A percentile compares a stretch with the other conserved stretches of the same genome.
Conservation (phyloP, 2,888 invertebrate species). For the Ophioninae sp. region DNA sequence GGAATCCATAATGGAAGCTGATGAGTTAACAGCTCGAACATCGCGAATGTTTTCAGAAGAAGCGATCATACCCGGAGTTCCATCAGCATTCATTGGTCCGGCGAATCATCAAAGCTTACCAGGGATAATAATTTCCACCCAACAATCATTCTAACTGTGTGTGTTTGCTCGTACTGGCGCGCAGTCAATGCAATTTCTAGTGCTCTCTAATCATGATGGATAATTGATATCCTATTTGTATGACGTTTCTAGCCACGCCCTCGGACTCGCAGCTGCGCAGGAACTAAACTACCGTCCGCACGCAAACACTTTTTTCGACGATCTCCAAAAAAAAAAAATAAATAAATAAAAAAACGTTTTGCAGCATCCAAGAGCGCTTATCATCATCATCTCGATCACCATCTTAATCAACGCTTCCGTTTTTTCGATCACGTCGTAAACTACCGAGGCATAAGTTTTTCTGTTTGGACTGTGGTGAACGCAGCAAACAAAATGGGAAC, state of each 20-base stretch:
- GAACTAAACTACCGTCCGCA: slow-evolving; percentile 10
- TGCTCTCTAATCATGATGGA: slow-evolving; percentile 73
- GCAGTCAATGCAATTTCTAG: slow-evolving; percentile 56
- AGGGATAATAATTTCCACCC: slow-evolving; percentile 70
- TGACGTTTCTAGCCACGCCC: slow-evolving; percentile 49
- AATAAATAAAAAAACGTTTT: neutral
- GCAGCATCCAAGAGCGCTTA: neutral
- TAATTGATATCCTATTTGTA: slow-evolving; percentile 75
- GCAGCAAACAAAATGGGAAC: neutral
- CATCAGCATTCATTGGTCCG: slow-evolving; percentile 39
- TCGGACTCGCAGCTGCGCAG: slow-evolving; percentile 21
- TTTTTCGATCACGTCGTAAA: neutral
- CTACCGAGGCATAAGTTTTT: neutral
- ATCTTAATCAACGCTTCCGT: neutral
- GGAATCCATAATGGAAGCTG: too few species aligned
- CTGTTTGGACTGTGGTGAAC: neutral
- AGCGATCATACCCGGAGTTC: slow-evolving; percentile 18
- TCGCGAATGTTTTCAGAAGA: slow-evolving; percentile 32
- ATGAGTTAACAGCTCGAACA: neutral
- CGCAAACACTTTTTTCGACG: neutral
- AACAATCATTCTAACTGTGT: slow-evolving; percentile 74
- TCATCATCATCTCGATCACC: neutral
- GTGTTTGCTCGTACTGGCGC: slow-evolving; percentile 71
- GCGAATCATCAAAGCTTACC: slow-evolving; percentile 49
- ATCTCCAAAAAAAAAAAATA: neutral